Evolutionary conservation across 2,888 invertebrate species (phyloP), one percentile per base, ranked within the genome.

Genomic region (Spodoptera littoralis): DNA sequence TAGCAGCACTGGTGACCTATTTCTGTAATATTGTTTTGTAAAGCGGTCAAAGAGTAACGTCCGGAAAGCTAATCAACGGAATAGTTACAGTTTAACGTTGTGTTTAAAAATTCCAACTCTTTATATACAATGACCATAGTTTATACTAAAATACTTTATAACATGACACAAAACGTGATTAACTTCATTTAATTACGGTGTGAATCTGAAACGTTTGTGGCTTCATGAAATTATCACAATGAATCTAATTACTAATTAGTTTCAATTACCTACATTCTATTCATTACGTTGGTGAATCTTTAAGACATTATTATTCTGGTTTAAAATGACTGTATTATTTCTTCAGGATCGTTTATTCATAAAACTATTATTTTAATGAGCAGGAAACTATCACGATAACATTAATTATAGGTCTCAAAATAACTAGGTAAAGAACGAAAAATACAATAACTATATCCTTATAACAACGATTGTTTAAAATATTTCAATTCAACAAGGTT

Each of bases 31-130:
- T 73, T 72, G 77, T 72, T 72, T 77, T 65, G 55, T 68, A 81
- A 73, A 65, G 47, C 60, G 73, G 73, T 68, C 81, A 76, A 62
- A 69, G 80, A 52, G 53, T 70, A 54, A 62, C 61, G 76, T 47
- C 62, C 79, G 73, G 79, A 65, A 65, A 77, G 64, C 59, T 62
- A 79, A 76, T 76, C 77, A 79, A 55, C 65, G 53, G 41, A 54
- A 69, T 57, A 62, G 55, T 77, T 73, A 43, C 24, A 62, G 56
- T 24, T 11, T 44, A 24, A 50, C 42, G 42, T 47, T 47, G 42
- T 24, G 47, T 11, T 41, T 46, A 47, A 36, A 18, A 46, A 60
- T 50, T 24, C 49, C 5, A 30, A 44, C 13, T 44, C 41, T 69
- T 42, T 42, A 24, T 8, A 55, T 36, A 71, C 56, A 54, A 51